Percentiles rank a stretch among this genome's conserved stretches.
phyloP scores from a whole-genome alignment of 1,140 invertebrate species.

The Lutraria rhynchaena region DNA sequence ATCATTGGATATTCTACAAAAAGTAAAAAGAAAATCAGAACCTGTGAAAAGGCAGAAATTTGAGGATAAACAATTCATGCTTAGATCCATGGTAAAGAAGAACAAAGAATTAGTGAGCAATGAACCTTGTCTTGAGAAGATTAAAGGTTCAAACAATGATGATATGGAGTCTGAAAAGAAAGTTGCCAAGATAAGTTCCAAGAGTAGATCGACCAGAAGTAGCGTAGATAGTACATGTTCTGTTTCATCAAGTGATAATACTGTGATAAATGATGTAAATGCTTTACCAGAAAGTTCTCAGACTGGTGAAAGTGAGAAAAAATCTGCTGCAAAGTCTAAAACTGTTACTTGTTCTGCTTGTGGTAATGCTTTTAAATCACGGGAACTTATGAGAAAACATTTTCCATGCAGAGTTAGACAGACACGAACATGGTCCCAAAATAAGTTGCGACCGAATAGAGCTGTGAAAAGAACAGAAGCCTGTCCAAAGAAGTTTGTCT shows the following conservation, averaged over 20 bases:
- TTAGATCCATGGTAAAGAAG: constrained; percentile 26
- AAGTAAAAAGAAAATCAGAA: constrained; percentile 30
- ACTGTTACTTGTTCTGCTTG: constrained; percentile 37
- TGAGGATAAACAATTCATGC: constrained; percentile 38
- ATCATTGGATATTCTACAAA: constrained; percentile 35
- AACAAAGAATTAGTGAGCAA: neutral
- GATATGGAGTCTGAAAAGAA: too few species aligned
- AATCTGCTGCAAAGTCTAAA: constrained; percentile 28
- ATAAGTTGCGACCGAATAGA: constrained; percentile 44
- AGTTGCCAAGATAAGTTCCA: too few species aligned
- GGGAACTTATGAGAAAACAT: constrained; percentile 49
- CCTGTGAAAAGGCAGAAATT: constrained; percentile 4
- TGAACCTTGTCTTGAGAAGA: too few species aligned
- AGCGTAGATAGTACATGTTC: too few species aligned
- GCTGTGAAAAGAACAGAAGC: constrained; percentile 45
- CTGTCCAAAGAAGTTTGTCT: constrained; percentile 47
- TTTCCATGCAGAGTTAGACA: constrained; percentile 53
- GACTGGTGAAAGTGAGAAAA: neutral
- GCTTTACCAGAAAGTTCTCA: neutral
- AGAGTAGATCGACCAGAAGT: too few species aligned
- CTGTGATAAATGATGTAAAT: constrained; percentile 2
- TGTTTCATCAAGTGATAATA: neutral
- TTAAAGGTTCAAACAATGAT: too few species aligned
- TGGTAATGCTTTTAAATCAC: constrained; percentile 40
- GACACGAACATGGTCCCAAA: constrained; percentile 54